Evolutionary conservation across 2,113 vertebrate genomes (phyloP).

Genomic region (Tyto alba): DNA sequence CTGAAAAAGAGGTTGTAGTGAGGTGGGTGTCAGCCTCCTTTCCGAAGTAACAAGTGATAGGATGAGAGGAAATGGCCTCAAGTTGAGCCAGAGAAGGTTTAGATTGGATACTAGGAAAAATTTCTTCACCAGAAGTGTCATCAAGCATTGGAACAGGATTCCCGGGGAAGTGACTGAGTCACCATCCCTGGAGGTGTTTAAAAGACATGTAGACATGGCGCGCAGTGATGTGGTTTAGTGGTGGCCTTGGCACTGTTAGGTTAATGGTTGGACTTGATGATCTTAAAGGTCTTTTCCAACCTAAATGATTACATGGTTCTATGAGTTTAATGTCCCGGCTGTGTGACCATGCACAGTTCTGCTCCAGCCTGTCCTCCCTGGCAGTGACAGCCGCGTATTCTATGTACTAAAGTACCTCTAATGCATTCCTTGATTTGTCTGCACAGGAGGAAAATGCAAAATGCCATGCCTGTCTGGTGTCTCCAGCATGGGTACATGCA

Average conservation of each 20-base stretch:
- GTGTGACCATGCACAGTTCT: accelerated
- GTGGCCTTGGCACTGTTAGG: background rate
- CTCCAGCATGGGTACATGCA: background rate
- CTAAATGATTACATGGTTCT: background rate
- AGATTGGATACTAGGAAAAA: background rate
- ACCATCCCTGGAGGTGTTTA: background rate
- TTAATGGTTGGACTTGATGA: background rate
- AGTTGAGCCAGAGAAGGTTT: background rate
- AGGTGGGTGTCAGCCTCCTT: too few relatives aligned
- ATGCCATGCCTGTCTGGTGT: background rate
- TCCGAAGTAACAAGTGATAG: background rate
- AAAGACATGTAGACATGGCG: accelerated
- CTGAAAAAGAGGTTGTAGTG: background rate
- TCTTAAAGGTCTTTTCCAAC: background rate
- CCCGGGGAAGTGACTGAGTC: background rate
- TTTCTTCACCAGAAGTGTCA: accelerated
- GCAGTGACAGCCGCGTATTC: background rate
- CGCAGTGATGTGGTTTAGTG: background rate
- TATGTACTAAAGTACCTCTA: background rate
- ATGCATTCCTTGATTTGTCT: background rate
- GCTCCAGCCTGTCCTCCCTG: background rate
- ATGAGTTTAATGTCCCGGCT: background rate
- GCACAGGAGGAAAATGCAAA: background rate
- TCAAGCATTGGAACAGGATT: background rate
- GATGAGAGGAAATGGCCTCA: background rate